Evolutionary conservation across 2,113 vertebrate genomes (phyloP).

Genomic region (Clarias gariepinus): DNA sequence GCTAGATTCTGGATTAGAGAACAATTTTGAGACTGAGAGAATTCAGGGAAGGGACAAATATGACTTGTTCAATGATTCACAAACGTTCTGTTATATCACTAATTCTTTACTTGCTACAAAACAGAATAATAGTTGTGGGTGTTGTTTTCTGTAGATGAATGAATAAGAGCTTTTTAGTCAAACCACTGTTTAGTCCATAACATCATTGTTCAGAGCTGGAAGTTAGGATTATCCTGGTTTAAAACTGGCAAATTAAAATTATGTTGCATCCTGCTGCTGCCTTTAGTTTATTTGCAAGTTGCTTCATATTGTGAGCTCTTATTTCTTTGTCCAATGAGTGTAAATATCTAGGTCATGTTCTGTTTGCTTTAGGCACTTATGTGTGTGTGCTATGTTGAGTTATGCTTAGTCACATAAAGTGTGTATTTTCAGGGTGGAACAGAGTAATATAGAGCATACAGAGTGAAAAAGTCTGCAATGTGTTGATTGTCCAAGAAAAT

Average conservation of each 20-base stretch:
- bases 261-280: background rate
- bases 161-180: background rate
- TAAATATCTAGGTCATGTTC: slow-evolving; percentile 6
- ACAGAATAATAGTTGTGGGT: too few species aligned
- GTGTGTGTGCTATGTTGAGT: background rate
- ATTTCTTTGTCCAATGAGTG: background rate
- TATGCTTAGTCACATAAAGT: slow-evolving; percentile 11
- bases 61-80: background rate
- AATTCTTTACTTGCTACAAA: background rate
- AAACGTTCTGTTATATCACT: background rate
- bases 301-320: background rate
- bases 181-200: background rate
- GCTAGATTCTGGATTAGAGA: slow-evolving; percentile 16
- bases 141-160: background rate
- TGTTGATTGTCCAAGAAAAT: background rate
- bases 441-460: background rate
- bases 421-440: slow-evolving; percentile 18
- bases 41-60: background rate
- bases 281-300: background rate
- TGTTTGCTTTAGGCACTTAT: slow-evolving; percentile 22
- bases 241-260: background rate
- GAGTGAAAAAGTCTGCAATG: background rate
- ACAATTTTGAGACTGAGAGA: background rate
- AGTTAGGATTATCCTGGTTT: background rate
- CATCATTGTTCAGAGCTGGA: background rate